phyloP scores from a whole-genome alignment of 2,888 invertebrate genomes.

The Erebia aethiops region DNA sequence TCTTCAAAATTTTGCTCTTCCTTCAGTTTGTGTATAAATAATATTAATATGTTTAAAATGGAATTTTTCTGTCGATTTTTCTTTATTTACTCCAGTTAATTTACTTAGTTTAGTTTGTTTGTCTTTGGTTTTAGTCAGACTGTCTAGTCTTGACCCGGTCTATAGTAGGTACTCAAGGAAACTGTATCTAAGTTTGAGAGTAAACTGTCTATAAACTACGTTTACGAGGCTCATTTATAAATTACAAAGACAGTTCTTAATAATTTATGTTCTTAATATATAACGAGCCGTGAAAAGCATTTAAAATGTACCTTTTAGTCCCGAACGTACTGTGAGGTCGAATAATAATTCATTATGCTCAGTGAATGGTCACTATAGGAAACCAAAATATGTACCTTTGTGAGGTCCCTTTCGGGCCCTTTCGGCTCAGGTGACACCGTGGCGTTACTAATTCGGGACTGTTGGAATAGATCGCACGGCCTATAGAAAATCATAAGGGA shows the following conservation, averaged over 20 bases:
- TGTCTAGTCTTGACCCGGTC: too few relatives aligned
- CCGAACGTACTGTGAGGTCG: conserved; percentile 65
- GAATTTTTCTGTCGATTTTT: too few relatives aligned
- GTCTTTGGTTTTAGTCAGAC: too few relatives aligned
- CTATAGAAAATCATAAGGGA: conserved; percentile 48
- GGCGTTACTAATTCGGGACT: conserved; percentile 73
- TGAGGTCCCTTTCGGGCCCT: conserved; percentile 61
- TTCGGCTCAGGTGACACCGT: conserved; percentile 76
- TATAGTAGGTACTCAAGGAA: not conserved
- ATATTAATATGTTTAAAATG: too few relatives aligned
- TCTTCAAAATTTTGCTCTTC: too few relatives aligned
- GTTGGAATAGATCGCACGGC: conserved; percentile 46
- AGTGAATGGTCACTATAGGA: conserved; percentile 66
- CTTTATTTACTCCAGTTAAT: too few relatives aligned
- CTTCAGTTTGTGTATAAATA: too few relatives aligned
- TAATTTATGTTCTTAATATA: conserved; percentile 59
- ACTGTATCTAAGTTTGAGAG: not conserved
- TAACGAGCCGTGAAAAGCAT: conserved; percentile 37
- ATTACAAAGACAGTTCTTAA: conserved; percentile 61
- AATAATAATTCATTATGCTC: conserved; percentile 72
- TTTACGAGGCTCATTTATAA: conserved; percentile 58
- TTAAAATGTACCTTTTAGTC: conserved; percentile 29
- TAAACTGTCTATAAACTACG: conserved; percentile 33
- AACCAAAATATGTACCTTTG: conserved; percentile 75
- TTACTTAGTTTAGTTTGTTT: too few relatives aligned